Evolutionary conservation across 2,797 vertebrate species (phyloP).

Genomic region (Odontamblyopus lacepedii): DNA sequence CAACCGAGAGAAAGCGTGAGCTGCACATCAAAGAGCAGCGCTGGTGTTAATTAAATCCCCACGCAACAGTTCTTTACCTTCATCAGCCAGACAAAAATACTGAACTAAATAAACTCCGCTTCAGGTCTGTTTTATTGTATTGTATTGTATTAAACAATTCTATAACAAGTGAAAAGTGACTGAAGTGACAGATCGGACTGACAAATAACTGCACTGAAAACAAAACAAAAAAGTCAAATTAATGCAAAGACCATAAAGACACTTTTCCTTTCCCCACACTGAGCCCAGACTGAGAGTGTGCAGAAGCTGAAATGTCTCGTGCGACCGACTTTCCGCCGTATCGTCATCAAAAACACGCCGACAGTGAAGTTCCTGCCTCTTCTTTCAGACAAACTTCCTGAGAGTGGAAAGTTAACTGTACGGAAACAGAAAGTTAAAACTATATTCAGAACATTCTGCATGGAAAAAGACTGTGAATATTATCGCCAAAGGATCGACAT

Average conservation of each 20-base stretch:
- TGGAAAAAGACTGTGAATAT: no score
- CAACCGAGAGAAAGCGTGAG: neutral
- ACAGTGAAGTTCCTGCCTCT: no score
- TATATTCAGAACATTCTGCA: no score
- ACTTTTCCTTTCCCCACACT: neutral
- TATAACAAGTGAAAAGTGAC: neutral
- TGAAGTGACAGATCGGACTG: neutral
- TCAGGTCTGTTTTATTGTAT: neutral
- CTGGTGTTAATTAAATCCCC: neutral
- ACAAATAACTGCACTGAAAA: neutral
- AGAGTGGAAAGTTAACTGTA: no score
- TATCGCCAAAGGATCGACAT: no score
- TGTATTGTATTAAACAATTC: neutral
- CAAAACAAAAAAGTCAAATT: neutral
- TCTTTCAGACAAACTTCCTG: no score
- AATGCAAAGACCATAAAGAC: no score
- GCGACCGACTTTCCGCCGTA: no score
- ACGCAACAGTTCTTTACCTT: neutral
- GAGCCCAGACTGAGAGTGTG: neutral
- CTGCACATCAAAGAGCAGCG: neutral
- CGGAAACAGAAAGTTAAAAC: no score
- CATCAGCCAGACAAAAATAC: neutral
- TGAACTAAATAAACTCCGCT: neutral
- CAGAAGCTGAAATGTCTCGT: neutral
- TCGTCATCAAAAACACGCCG: no score